Percentiles rank a stretch among this genome's conserved stretches.
Evolutionary conservation across 2,888 invertebrate genomes (phyloP).

Genomic region (Metellina segmentata): DNA sequence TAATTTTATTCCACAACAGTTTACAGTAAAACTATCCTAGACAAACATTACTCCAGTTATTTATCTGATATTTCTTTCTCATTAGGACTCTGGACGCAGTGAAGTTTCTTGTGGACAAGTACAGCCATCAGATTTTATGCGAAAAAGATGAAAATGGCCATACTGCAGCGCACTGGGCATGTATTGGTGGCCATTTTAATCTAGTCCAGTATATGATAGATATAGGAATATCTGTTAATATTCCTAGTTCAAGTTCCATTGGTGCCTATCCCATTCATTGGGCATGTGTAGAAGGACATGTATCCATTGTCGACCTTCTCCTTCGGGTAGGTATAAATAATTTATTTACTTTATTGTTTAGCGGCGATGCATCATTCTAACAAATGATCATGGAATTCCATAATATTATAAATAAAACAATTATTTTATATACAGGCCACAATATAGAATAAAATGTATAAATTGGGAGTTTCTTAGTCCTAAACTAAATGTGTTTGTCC

Average conservation of each 20-base stretch:
- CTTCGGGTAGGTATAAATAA: constrained; percentile 81
- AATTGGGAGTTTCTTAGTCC: too few relatives aligned
- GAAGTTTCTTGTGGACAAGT: constrained; percentile 90
- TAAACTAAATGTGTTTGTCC: too few relatives aligned
- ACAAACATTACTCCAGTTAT: too few relatives aligned
- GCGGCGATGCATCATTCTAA: too few relatives aligned
- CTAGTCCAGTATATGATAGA: constrained; percentile 93
- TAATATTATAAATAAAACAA: too few relatives aligned
- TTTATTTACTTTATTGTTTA: too few relatives aligned
- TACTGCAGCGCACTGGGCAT: constrained; percentile 95
- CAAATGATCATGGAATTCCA: too few relatives aligned
- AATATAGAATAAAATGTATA: too few relatives aligned
- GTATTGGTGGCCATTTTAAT: constrained; percentile 93
- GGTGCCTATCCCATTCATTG: constrained; percentile 95
- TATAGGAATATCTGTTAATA: constrained; percentile 90
- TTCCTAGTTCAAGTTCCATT: constrained; percentile 92
- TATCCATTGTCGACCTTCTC: constrained; percentile 90
- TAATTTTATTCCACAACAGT: too few relatives aligned
- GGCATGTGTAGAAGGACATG: constrained; percentile 96
- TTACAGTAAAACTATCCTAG: too few relatives aligned
- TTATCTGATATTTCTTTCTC: constrained; percentile 78
- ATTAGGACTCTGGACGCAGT: constrained; percentile 90
- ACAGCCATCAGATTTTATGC: constrained; percentile 87
- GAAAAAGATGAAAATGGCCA: constrained; percentile 95
- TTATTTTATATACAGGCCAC: too few relatives aligned